Base-by-base conservation (phyloP, 1,140 invertebrate genomes). In the Drosophila persimilis region DNA sequence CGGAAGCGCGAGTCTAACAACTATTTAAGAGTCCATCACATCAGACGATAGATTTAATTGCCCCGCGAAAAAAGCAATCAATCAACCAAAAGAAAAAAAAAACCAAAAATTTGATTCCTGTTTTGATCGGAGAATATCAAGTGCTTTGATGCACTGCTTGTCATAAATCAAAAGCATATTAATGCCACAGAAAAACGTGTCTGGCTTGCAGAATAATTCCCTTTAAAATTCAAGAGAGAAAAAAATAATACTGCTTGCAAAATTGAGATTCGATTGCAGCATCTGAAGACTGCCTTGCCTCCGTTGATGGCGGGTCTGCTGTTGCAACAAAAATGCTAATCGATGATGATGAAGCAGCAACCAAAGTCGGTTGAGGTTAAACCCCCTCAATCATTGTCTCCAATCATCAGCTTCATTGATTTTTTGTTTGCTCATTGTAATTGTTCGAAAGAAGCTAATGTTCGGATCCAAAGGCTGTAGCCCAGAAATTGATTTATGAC, bases 311-410 rank as follows among this genome's bases (percentile, higher is more conserved):
- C 22, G 48, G 44, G 20, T 20, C 3, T 67, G 64, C 43, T 39
- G 35, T 39, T 39, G 35, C 35, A 39, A 39, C 35, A 39, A 64
- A 67, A 70, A 51, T 73, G 71, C 60, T 65, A 73, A 73, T 73
- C 55, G 54, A 48, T 60, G 60, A 50, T 56, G 62, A 50, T 66
- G 62, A 66, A 56, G 66, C 45, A 45, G 66, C 66, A 55, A 13
- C 51, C 20, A 46, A 74, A 74, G 71, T 74, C 70, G 71, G 71
- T 74, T 74, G 71, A 74, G 71, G 71, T 74, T 74, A 39, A 39
- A 60, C 59, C 59, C 70, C 53, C 60, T 39, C 35, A 39, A 73
- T 73, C 71, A 73, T 73, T 58, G 73, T 73, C 71, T 58, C 54
- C 69, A 73, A 73, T 73, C 69, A 65, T 73, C 52, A 44, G 54